Evolutionary conservation across 2,797 vertebrate genomes (phyloP).

Genomic region (Oryzias sinensis): DNA sequence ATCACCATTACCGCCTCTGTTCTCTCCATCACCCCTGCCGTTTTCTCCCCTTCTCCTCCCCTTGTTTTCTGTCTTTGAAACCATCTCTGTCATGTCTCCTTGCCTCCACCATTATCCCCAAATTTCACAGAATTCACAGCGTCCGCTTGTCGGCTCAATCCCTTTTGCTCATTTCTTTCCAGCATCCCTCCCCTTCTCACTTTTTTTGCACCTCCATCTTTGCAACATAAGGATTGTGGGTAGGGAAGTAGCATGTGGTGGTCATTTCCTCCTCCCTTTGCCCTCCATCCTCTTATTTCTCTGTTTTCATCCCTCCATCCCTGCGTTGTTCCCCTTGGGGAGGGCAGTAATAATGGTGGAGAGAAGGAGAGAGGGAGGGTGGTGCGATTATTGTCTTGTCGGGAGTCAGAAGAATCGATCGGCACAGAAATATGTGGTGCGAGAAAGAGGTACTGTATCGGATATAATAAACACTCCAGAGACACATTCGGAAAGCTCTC

Average conservation of each 20-base stretch:
- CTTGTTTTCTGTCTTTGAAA: slow-evolving; percentile 44
- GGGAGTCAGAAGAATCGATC: slow-evolving; percentile 97
- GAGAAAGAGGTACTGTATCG: slow-evolving; percentile 92
- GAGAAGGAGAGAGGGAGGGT: slow-evolving; percentile 80
- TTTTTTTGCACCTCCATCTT: slow-evolving; percentile 25
- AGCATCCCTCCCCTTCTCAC: slow-evolving; percentile 7
- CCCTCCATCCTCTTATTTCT: slow-evolving; percentile 59
- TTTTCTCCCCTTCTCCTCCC: slow-evolving; percentile 32
- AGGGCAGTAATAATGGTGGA: slow-evolving; percentile 92
- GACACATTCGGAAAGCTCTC: slow-evolving; percentile 66
- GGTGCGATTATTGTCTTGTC: slow-evolving; percentile 95
- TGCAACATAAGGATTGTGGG: slow-evolving; percentile 35
- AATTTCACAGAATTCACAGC: slow-evolving; percentile 26
- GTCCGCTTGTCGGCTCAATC: slow-evolving; percentile 22
- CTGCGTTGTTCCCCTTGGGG: slow-evolving; percentile 70
- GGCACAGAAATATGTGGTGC: slow-evolving; percentile 93
- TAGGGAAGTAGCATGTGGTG: slow-evolving; percentile 50
- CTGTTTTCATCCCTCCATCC: slow-evolving; percentile 62
- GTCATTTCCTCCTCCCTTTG: slow-evolving; percentile 53
- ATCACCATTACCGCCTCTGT: slow-evolving; percentile 10
- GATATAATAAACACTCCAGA: slow-evolving; percentile 91
- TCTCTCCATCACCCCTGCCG: slow-evolving; percentile 25
- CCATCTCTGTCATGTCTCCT: slow-evolving; percentile 31
- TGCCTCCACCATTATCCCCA: slow-evolving; percentile 32
- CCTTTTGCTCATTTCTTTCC: slow-evolving; percentile 32